A percentile compares a stretch with the other conserved stretches of the same genome.
These are phyloP conservation scores for Poicephalus meyeri DNA, from an alignment of 2,113 vertebrate genomes.

Conservation along the genomic window DNA sequence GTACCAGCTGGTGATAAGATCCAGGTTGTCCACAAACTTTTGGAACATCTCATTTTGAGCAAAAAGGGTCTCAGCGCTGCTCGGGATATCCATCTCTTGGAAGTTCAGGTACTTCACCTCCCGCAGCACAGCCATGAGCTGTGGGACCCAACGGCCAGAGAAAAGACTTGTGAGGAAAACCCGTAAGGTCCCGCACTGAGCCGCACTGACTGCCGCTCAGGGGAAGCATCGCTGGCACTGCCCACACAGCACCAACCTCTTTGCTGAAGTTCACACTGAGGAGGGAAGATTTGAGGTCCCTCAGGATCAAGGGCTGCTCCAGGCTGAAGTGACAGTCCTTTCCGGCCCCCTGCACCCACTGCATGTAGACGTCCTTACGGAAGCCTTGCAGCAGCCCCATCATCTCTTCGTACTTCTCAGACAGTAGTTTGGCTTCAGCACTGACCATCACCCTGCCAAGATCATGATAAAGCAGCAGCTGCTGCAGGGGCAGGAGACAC, in stretches of 20 bases:
- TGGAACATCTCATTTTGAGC: constrained; percentile 71
- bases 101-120: constrained; percentile 80
- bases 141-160: fast-evolving
- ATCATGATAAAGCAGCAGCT: fast-evolving
- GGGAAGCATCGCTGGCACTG: fast-evolving
- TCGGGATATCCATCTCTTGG: constrained; percentile 67
- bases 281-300: not conserved
- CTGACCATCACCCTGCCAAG: constrained; percentile 60
- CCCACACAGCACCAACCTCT: constrained; percentile 30
- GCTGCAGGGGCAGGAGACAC: not conserved
- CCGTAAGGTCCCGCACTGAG: not conserved
- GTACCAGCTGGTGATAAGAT: constrained; percentile 81
- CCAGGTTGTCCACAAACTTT: constrained; percentile 73
- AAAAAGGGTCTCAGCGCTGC: constrained; percentile 61
- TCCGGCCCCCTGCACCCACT: constrained; percentile 65
- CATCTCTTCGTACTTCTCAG: constrained; percentile 70
- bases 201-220: too few species aligned
- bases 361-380: constrained; percentile 13
- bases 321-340: constrained; percentile 74
- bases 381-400: constrained; percentile 51
- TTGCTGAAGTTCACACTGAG: constrained; percentile 77
- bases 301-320: constrained; percentile 75
- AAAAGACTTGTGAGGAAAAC: not conserved
- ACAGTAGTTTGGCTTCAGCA: constrained; percentile 54
- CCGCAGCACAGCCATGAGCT: constrained; percentile 76